Evolutionary conservation across 2,888 invertebrate genomes (phyloP).

Genomic region (Aphodius sticticus): DNA sequence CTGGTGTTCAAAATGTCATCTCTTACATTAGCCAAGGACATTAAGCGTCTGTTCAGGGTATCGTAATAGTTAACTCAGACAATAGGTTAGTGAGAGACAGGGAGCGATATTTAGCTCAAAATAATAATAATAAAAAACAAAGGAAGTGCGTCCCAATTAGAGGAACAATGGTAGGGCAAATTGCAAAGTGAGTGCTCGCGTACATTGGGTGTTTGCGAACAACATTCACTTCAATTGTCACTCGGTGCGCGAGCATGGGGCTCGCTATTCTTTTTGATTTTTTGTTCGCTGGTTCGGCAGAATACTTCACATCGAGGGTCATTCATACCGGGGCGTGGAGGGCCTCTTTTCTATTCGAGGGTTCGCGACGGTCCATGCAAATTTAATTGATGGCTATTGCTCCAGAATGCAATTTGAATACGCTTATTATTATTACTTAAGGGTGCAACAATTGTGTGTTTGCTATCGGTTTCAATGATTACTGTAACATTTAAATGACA

Average conservation of each 20-base stretch:
- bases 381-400: neutral
- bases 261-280: conserved; percentile 38
- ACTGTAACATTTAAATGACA: neutral
- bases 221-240: conserved; percentile 38
- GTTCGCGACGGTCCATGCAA: neutral
- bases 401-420: neutral
- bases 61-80: neutral
- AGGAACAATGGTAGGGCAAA: conserved; percentile 32
- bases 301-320: conserved; percentile 21
- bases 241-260: conserved; percentile 35
- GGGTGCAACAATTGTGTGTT: neutral
- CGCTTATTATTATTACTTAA: neutral
- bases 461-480: neutral
- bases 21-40: too few species aligned
- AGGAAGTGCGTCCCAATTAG: conserved; percentile 52
- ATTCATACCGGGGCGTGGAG: conserved; percentile 1
- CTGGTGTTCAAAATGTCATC: too few species aligned
- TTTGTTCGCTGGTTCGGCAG: neutral
- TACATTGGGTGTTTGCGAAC: neutral
- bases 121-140: conserved; percentile 49
- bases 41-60: conserved; percentile 38
- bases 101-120: conserved; percentile 53
- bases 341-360: neutral
- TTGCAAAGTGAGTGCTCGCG: conserved; percentile 36
- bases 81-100: conserved; percentile 39